Evolutionary conservation across 1,140 invertebrate species (phyloP).

Genomic region (Psix sp.): DNA sequence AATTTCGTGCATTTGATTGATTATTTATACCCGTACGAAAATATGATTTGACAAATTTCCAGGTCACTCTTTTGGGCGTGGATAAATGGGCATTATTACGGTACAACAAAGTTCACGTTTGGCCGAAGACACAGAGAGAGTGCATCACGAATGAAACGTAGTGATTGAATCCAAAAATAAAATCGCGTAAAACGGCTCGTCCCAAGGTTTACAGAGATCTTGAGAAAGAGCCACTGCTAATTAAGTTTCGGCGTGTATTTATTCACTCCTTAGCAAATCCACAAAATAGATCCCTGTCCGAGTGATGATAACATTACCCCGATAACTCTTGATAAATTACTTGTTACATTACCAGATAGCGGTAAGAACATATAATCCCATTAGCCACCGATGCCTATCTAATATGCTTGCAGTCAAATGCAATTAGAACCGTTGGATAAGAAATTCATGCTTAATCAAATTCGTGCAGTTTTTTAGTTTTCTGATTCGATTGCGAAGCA

Average conservation of each 20-base stretch:
- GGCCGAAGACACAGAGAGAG: too few species aligned
- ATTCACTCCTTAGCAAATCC: constrained; percentile 15
- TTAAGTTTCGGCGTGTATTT: constrained; percentile 29
- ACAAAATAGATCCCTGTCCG: constrained; percentile 20
- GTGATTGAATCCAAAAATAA: too few species aligned
- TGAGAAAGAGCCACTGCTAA: background rate
- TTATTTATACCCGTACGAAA: too few species aligned
- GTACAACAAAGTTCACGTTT: too few species aligned
- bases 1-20: too few species aligned
- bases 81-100: too few species aligned
- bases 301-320: constrained; percentile 28
- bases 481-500: background rate
- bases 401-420: constrained; percentile 13
- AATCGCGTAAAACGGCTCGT: background rate
- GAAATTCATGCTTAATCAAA: constrained; percentile 5
- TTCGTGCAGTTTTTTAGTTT: constrained; percentile 2
- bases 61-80: too few species aligned
- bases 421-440: constrained; percentile 18
- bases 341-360: constrained; percentile 13
- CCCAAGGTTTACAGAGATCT: constrained; percentile 1
- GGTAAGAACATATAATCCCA: constrained; percentile 13
- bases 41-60: too few species aligned
- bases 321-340: constrained; percentile 42
- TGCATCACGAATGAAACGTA: too few species aligned
- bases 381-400: constrained; percentile 31